Conservation (phyloP, 2,797 vertebrate genomes). For the Poeciliopsis gracilis region DNA sequence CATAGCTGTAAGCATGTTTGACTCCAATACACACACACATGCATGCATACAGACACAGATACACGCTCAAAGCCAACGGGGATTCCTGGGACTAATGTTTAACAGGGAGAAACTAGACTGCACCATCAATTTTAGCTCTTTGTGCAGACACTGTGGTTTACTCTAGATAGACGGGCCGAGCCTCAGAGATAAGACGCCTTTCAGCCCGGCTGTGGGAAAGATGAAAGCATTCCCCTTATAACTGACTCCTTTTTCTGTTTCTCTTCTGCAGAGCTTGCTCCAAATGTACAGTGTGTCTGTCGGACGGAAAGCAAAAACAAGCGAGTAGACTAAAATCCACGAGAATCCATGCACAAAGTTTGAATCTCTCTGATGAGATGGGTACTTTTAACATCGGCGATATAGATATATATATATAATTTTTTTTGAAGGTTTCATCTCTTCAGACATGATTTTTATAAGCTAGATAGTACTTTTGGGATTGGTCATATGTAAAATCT, state of each 20-base stretch:
- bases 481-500: neutral
- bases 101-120: conserved; percentile 64
- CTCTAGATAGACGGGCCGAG: conserved; percentile 70
- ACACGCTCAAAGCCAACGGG: conserved; percentile 42
- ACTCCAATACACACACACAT: conserved; percentile 10
- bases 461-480: neutral
- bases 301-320: neutral
- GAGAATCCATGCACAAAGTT: conserved; percentile 2
- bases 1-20: conserved; percentile 30
- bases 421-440: neutral
- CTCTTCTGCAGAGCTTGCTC: conserved; percentile 15
- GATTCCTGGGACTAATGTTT: conserved; percentile 77
- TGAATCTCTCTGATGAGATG: conserved; percentile 14
- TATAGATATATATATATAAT: no score
- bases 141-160: conserved; percentile 68
- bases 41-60: conserved; percentile 20
- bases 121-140: conserved; percentile 62
- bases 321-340: neutral
- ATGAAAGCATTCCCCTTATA: conserved; percentile 67
- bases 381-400: neutral
- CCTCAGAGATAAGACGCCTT: conserved; percentile 74
- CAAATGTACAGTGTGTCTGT: conserved; percentile 10
- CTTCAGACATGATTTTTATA: neutral
- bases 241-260: conserved; percentile 33
- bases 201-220: conserved; percentile 62